A percentile compares a stretch with the other conserved stretches of the same genome.
phyloP scores from a whole-genome alignment of 1,140 invertebrate species.

The Drosophila malerkotliana region DNA sequence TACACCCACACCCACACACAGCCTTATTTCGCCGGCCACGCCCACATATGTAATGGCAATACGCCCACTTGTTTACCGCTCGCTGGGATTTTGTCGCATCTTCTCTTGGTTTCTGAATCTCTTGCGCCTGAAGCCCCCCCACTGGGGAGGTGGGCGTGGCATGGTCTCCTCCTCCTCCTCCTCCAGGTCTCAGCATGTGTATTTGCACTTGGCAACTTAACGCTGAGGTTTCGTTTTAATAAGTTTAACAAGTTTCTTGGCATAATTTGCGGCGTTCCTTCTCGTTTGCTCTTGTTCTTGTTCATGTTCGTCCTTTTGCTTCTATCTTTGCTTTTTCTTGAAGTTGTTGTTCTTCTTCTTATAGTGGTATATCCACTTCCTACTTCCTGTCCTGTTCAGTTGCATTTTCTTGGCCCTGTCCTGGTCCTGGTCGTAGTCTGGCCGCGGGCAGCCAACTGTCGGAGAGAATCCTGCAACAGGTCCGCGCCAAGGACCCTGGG shows the following conservation, averaged over 20 bases:
- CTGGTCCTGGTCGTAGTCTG: background rate
- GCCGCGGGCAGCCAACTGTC: slow-evolving; percentile 24
- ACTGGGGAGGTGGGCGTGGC: no score
- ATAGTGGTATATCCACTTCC: slow-evolving; percentile 24
- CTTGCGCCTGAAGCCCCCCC: background rate
- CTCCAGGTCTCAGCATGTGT: slow-evolving; percentile 42
- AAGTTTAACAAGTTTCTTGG: slow-evolving; percentile 83
- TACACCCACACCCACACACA: slow-evolving; percentile 7
- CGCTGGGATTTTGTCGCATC: slow-evolving; percentile 37
- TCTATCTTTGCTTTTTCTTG: background rate
- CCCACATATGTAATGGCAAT: slow-evolving; percentile 33
- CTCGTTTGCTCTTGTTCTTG: background rate
- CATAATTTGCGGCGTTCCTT: slow-evolving; percentile 70
- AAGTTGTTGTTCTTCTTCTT: slow-evolving; percentile 1
- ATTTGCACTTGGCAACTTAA: slow-evolving; percentile 72
- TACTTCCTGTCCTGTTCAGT: slow-evolving; percentile 5
- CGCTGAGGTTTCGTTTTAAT: slow-evolving; percentile 82
- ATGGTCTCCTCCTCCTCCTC: slow-evolving; percentile 1
- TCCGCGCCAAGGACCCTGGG: slow-evolving; percentile 9
- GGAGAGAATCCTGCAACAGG: slow-evolving; percentile 46
- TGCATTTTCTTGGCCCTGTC: slow-evolving; percentile 28
- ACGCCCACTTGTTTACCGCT: slow-evolving; percentile 63
- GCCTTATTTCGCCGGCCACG: slow-evolving; percentile 13
- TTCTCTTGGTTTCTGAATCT: background rate
- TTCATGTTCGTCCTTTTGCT: background rate